Percentiles rank a stretch among this genome's conserved stretches.
Conservation (phyloP, 2,797 vertebrate genomes). For the Oophaga sylvatica region DNA sequence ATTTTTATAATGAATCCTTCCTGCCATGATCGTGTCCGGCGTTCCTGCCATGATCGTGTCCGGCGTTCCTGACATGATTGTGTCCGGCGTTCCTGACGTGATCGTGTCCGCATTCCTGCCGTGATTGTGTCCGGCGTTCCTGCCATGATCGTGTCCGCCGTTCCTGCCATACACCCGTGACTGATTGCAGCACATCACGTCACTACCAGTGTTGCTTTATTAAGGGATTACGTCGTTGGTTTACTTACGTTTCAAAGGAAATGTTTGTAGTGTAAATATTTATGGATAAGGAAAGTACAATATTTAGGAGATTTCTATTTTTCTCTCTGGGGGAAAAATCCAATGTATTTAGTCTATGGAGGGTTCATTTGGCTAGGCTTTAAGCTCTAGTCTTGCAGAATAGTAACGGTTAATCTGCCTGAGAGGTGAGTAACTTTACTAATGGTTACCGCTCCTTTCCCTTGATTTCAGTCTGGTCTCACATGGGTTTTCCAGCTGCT, state of each 20-base stretch:
- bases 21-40: neutral
- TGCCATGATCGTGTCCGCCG: neutral
- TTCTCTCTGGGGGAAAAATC: neutral
- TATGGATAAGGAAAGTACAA: neutral
- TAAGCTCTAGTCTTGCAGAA: neutral
- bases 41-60: slow-evolving; percentile 18
- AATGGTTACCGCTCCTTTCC: neutral
- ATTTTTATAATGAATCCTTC: neutral
- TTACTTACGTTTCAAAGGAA: neutral
- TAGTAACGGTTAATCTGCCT: neutral
- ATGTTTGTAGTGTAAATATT: slow-evolving; percentile 15
- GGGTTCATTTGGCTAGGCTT: neutral
- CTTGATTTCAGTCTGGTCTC: neutral
- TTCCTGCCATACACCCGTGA: slow-evolving; percentile 16
- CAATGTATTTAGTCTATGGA: neutral
- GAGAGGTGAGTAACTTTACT: neutral
- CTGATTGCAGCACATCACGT: neutral
- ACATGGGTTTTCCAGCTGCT: neutral
- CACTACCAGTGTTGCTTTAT: neutral
- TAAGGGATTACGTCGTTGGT: neutral
- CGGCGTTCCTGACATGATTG: slow-evolving; percentile 2
- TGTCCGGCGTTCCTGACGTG: slow-evolving; percentile 2
- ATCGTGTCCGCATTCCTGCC: slow-evolving; percentile 16
- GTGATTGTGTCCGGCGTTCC: neutral
- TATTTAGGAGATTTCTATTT: neutral